Evolutionary conservation across 2,888 invertebrate genomes (phyloP), one percentile per base, ranked within the genome.

Genomic region (Altica lythri): DNA sequence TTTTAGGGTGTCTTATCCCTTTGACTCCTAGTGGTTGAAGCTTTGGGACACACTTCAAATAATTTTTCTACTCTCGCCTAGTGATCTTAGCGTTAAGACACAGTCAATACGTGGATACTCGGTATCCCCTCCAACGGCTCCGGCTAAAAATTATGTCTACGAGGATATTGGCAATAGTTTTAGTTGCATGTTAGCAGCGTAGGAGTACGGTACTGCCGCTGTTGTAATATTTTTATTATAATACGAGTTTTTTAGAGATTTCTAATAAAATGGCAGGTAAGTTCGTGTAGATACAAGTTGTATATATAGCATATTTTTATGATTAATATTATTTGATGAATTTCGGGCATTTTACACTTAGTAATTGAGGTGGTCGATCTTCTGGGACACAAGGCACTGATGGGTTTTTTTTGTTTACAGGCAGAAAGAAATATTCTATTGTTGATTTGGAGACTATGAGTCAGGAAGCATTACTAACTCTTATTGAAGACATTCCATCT

Each of bases 221-320:
- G 35, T 14, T 35, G 35, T 35, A 35, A 35, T 35, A 17, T 34
- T 34, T 34, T 29, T 29, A 4, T 12, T 32, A 32, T 32, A 32
- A 32, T 32, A 32, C 14, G 13, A 17, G 17, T 14, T 35, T 35
- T 35, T 35, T 35, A 17, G 35, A 8, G 35, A 35, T 17, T 35
- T 35, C 35, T 35, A 35, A 35, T 35, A 35, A 35, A 35, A 35
- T 17, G 35, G 35, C 17, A 35, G 35, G 35, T 35, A 35, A 35
- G 35, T 14, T 35, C 17, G 14, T 35, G 17, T 17, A 16, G 17
- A 35, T 14, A 35, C 35, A 35, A 16, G 35, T 35, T 17, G 35
- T 35, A 35, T 14, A 12, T 34, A 13, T 14, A 13, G 12, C 14
- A 13, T 34, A 34, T 34, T 34, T 34, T 13, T 34, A 14, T 34